These are phyloP conservation scores for Nyleta sp. DNA, from an alignment of 2,888 invertebrate genomes.

Conservation along the genomic window DNA sequence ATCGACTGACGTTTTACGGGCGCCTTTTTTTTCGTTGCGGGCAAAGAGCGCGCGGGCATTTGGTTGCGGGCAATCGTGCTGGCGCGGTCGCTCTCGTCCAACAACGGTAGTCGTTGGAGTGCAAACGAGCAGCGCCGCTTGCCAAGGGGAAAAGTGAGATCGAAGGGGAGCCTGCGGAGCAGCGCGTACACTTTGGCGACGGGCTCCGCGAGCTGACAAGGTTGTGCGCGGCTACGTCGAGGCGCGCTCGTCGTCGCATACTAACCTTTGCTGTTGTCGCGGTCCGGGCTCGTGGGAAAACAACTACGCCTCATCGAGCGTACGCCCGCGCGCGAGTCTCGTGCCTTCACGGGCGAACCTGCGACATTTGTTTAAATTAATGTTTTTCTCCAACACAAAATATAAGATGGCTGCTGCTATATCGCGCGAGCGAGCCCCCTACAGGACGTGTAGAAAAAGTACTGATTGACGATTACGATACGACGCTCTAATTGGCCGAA, in stretches of 20 bases:
- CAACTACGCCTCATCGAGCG: constrained; percentile 81
- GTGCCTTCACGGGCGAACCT: constrained; percentile 78
- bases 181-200: too few relatives aligned
- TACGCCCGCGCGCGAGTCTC: constrained; percentile 72
- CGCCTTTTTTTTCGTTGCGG: too few relatives aligned
- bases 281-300: constrained; percentile 80
- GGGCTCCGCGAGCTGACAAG: too few relatives aligned
- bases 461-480: constrained; percentile 64
- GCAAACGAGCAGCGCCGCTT: too few relatives aligned
- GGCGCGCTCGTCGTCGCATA: constrained; percentile 58
- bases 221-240: constrained; percentile 30
- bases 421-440: constrained; percentile 58
- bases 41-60: too few relatives aligned
- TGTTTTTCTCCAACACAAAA: constrained; percentile 82
- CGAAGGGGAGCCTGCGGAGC: background rate
- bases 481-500: constrained; percentile 62
- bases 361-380: constrained; percentile 81
- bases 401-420: constrained; percentile 81
- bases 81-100: too few relatives aligned
- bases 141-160: background rate
- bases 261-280: constrained; percentile 82
- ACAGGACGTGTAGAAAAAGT: constrained; percentile 60
- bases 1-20: constrained; percentile 34
- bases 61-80: too few relatives aligned
- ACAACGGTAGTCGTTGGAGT: too few relatives aligned